These are phyloP conservation scores for Pelobates cultripes DNA, from an alignment of 2,797 vertebrate genomes.

Conservation along the genomic window DNA sequence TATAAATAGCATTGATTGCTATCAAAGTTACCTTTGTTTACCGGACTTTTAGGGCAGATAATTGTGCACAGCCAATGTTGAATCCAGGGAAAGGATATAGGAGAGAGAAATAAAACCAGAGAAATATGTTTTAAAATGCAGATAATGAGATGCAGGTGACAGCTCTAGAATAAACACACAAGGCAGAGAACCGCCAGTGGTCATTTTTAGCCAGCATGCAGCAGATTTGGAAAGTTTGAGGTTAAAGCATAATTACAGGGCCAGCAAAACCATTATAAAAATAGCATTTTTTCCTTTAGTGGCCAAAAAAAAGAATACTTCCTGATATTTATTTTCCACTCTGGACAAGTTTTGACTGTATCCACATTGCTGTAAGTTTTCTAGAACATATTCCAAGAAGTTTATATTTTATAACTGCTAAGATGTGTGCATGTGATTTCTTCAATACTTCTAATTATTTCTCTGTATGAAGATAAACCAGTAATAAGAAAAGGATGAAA, in stretches of 20 bases:
- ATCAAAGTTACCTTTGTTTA: neutral
- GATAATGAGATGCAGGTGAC: conserved; percentile 43
- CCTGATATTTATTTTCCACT: neutral
- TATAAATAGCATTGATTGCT: no score
- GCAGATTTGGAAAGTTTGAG: conserved; percentile 7
- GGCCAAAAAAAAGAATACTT: neutral
- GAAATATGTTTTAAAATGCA: conserved; percentile 1
- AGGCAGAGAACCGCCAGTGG: conserved; percentile 1
- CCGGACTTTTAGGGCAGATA: conserved; percentile 13
- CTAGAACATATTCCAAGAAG: no score
- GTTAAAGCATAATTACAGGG: conserved; percentile 11
- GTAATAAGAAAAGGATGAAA: no score
- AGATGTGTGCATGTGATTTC: no score
- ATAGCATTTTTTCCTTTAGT: conserved; percentile 1
- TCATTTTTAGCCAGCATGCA: conserved; percentile 2
- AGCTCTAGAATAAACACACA: neutral
- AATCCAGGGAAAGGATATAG: conserved; percentile 21
- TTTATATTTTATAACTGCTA: no score
- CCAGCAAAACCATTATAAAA: conserved; percentile 7
- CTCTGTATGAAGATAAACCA: no score
- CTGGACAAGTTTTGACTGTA: no score
- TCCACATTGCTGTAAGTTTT: no score
- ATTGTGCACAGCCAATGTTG: conserved; percentile 19
- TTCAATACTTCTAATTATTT: no score
- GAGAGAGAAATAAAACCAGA: conserved; percentile 27